Percentiles rank a stretch among this genome's conserved stretches.
These are phyloP conservation scores for Heterodera schachtii DNA, from an alignment of 1,140 invertebrate genomes.

Conservation along the genomic window DNA sequence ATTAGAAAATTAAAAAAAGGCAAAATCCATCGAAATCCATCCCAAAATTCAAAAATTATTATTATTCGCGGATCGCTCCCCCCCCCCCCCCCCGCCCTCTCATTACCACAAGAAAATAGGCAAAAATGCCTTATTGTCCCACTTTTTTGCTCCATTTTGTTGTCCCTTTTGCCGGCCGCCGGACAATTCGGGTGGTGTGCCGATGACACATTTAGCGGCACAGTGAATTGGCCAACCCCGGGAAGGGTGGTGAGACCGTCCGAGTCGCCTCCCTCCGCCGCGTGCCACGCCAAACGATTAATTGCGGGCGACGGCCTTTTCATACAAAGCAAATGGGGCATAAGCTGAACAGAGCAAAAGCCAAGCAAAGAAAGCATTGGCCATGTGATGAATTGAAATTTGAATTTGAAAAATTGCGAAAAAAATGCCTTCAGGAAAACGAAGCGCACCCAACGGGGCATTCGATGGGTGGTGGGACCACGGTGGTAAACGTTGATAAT, in stretches of 20 bases:
- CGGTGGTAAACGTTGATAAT: conserved; percentile 99
- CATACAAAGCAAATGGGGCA: conserved; percentile 62
- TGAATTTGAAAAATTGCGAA: neutral
- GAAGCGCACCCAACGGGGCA: conserved; percentile 80
- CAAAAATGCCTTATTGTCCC: conserved; percentile 9
- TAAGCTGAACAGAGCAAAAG: conserved; percentile 65
- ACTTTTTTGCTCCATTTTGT: conserved; percentile 36
- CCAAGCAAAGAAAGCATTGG: no score
- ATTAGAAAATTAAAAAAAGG: no score
- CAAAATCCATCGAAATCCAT: no score
- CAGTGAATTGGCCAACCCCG: conserved; percentile 58
- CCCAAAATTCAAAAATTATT: no score
- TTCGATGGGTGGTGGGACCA: conserved; percentile 81
- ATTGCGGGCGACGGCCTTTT: conserved; percentile 55
- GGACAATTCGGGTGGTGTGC: conserved; percentile 62
- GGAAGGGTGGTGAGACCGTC: conserved; percentile 58
- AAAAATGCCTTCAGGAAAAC: conserved; percentile 79
- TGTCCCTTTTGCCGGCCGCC: conserved; percentile 44
- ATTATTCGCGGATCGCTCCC: no score
- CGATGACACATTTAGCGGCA: conserved; percentile 32
- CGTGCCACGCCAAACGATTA: conserved; percentile 39
- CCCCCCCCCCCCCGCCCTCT: no score
- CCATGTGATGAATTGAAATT: neutral
- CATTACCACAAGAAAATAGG: no score
- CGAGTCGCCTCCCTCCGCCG: neutral